Evolutionary conservation across 2,888 invertebrate species (phyloP).

Genomic region (Lasioglossum leucozonium): DNA sequence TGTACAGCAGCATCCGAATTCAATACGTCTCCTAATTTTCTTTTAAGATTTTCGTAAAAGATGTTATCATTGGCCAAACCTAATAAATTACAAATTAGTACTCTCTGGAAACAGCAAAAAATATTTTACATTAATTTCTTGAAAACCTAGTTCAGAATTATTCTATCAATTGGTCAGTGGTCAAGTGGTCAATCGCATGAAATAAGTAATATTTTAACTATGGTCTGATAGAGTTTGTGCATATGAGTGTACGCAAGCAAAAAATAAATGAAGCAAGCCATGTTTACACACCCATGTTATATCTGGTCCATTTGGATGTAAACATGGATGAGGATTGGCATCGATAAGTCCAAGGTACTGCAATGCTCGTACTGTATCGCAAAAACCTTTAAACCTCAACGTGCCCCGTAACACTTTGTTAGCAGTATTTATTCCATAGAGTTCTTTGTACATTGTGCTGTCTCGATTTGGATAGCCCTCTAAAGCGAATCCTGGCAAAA

Average conservation of each 20-base stretch:
- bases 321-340: conserved; percentile 92
- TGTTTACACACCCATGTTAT: conserved; percentile 93
- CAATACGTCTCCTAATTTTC: conserved; percentile 92
- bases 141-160: background rate
- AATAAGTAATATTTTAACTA: background rate
- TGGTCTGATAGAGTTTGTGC: background rate
- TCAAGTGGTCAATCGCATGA: too few relatives aligned
- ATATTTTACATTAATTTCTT: background rate
- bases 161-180: too few relatives aligned
- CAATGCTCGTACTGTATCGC: conserved; percentile 94
- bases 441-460: conserved; percentile 93
- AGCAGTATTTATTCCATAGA: conserved; percentile 95
- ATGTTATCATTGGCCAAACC: conserved; percentile 94
- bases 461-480: conserved; percentile 99
- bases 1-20: conserved; percentile 89
- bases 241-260: background rate
- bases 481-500: conserved; percentile 97
- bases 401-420: conserved; percentile 97
- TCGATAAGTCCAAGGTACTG: conserved; percentile 95
- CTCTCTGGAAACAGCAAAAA: conserved; percentile 86
- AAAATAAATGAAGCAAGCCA: background rate
- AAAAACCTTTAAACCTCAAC: conserved; percentile 95
- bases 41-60: conserved; percentile 96
- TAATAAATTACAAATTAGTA: conserved; percentile 93
- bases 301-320: conserved; percentile 98